A percentile compares a stretch with the other conserved stretches of the same genome.
phyloP scores from a whole-genome alignment of 2,797 vertebrate genomes.

The Brotula barbata region DNA sequence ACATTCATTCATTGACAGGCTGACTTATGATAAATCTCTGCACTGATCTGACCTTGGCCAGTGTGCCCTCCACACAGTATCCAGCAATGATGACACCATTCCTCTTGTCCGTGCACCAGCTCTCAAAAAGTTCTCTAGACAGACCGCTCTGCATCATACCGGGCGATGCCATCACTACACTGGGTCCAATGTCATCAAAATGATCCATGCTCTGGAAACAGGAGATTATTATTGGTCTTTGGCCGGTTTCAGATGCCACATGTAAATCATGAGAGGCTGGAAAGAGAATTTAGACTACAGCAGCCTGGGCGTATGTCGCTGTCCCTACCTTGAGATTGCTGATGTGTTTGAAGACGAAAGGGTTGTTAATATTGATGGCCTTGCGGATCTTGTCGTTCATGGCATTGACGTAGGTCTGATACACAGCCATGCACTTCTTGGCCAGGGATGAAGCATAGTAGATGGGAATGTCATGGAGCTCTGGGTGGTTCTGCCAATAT shows the following conservation, averaged over 20 bases:
- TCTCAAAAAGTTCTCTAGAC: constrained; percentile 95
- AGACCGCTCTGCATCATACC: constrained; percentile 99
- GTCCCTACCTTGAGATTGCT: constrained; percentile 93
- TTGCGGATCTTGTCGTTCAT: constrained; percentile 99
- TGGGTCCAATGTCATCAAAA: constrained; percentile 96
- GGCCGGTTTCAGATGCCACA: neutral
- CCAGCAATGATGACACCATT: constrained; percentile 97
- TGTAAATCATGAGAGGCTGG: neutral
- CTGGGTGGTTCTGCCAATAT: constrained; percentile 97
- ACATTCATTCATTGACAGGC: neutral
- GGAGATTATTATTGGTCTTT: neutral
- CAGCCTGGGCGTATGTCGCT: too few species aligned
- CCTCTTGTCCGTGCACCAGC: constrained; percentile 98
- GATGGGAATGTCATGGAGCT: constrained; percentile 94
- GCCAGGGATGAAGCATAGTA: constrained; percentile 97
- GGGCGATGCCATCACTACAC: constrained; percentile 96
- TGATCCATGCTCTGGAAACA: constrained; percentile 93
- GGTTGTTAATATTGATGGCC: constrained; percentile 98
- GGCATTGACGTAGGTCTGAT: constrained; percentile 96
- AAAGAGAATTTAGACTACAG: neutral
- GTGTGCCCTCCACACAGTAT: constrained; percentile 95
- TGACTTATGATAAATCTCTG: neutral
- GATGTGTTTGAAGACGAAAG: constrained; percentile 98
- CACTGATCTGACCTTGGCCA: constrained; percentile 86
- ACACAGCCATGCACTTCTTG: constrained; percentile 98